Percentiles rank a stretch among this genome's conserved stretches.
These are phyloP conservation scores for Erebia ligea DNA, from an alignment of 2,888 invertebrate species.

Conservation along the genomic window DNA sequence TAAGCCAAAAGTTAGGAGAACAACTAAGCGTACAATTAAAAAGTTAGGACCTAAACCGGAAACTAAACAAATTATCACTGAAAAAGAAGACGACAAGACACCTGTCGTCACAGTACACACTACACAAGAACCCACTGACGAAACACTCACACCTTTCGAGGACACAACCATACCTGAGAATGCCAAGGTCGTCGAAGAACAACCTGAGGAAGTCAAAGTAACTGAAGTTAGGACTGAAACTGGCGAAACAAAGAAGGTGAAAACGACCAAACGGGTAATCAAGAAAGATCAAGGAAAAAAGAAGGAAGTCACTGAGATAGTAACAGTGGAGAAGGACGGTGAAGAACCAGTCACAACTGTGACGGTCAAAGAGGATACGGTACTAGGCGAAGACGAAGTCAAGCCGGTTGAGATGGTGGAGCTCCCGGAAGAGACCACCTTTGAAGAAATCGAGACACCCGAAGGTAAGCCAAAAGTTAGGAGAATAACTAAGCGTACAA, in stretches of 20 bases:
- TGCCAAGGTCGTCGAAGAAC: conserved; percentile 7
- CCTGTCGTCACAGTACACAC: conserved; percentile 46
- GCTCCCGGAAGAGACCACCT: background rate
- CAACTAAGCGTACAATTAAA: conserved; percentile 40
- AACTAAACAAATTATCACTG: conserved; percentile 47
- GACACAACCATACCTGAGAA: conserved; percentile 31
- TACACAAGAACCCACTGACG: conserved; percentile 37
- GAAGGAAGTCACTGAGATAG: background rate
- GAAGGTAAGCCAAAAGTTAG: conserved; percentile 2
- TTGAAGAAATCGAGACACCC: background rate
- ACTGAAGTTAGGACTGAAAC: conserved; percentile 2
- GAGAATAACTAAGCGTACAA: background rate
- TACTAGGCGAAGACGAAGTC: background rate
- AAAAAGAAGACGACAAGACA: conserved; percentile 60
- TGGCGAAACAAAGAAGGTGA: background rate
- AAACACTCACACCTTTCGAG: conserved; percentile 38
- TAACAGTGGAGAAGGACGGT: background rate
- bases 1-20: conserved; percentile 50
- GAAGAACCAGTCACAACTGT: conserved; percentile 1
- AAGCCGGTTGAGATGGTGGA: background rate
- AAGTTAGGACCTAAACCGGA: conserved; percentile 34
- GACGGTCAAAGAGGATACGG: background rate
- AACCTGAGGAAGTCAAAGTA: conserved; percentile 12
- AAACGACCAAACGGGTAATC: background rate
- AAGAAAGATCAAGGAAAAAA: background rate